Evolutionary conservation across 2,797 vertebrate genomes (phyloP).

Genomic region (Enteromius trimaculatus): DNA sequence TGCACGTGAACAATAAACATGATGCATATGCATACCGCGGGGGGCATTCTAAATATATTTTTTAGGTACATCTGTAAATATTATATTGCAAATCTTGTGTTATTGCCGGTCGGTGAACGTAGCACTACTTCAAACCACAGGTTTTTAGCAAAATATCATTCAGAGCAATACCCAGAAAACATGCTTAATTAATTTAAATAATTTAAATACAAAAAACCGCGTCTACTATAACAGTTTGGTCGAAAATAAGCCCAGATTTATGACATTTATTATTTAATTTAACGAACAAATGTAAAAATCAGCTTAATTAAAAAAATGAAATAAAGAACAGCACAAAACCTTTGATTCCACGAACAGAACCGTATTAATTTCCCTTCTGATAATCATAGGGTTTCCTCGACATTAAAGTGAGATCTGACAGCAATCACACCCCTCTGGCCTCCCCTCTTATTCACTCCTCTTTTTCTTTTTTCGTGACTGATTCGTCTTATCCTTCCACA

Average conservation of each 20-base stretch:
- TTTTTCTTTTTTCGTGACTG: constrained; percentile 60
- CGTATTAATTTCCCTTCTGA: constrained; percentile 78
- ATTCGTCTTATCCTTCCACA: constrained; percentile 80
- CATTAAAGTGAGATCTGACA: constrained; percentile 81
- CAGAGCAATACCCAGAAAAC: not conserved
- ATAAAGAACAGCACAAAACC: not conserved
- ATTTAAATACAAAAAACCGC: not conserved
- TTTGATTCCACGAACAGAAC: constrained; percentile 58
- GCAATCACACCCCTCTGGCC: constrained; percentile 78
- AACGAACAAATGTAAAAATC: not conserved
- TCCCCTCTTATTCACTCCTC: constrained; percentile 63
- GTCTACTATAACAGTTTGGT: not conserved
- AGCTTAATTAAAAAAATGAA: not conserved
- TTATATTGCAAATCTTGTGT: constrained; percentile 35
- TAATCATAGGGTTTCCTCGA: constrained; percentile 75
- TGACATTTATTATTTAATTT: not conserved
- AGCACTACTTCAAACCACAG: constrained; percentile 21
- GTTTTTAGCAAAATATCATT: constrained; percentile 8
- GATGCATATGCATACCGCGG: not conserved
- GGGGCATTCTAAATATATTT: no score
- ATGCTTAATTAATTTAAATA: not conserved
- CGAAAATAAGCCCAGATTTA: not conserved
- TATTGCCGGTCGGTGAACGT: constrained; percentile 35
- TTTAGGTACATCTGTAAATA: not conserved
- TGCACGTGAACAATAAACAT: not conserved